Evolutionary conservation across 1,140 invertebrate genomes (phyloP).

Genomic region (Neodiprion virginianus): DNA sequence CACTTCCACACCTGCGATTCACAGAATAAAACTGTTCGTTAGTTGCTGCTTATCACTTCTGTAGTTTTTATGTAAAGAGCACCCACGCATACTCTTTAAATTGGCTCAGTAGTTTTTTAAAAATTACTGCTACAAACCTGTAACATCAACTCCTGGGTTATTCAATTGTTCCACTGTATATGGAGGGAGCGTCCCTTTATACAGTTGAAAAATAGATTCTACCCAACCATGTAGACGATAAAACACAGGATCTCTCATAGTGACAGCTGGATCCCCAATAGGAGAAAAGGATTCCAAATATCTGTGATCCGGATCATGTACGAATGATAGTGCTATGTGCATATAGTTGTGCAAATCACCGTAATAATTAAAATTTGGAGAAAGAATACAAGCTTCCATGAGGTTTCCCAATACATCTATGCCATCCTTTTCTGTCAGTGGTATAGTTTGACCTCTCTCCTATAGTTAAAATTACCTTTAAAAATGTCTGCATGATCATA

Average conservation of each 20-base stretch:
- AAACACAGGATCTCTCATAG: conserved; percentile 60
- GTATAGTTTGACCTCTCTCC: conserved; percentile 33
- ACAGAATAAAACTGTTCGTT: background rate
- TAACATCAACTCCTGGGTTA: conserved; percentile 5
- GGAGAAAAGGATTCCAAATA: conserved; percentile 43
- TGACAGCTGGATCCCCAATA: conserved; percentile 53
- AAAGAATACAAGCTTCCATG: conserved; percentile 53
- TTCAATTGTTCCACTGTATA: conserved; percentile 56
- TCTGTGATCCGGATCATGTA: conserved; percentile 64
- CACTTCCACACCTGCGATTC: conserved; percentile 32
- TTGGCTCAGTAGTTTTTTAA: too few species aligned
- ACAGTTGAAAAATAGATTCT: conserved; percentile 55
- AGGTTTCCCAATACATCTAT: conserved; percentile 63
- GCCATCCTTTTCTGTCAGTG: conserved; percentile 45
- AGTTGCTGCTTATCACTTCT: conserved; percentile 10
- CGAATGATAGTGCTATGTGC: conserved; percentile 63
- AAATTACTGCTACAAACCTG: background rate
- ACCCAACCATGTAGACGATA: conserved; percentile 54
- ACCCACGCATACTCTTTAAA: too few species aligned
- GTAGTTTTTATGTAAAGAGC: background rate
- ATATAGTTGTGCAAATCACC: conserved; percentile 69
- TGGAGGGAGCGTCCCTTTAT: conserved; percentile 48
- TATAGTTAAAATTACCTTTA: conserved; percentile 8
- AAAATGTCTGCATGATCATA: background rate
- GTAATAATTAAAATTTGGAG: conserved; percentile 60